Conservation (phyloP, 2,113 vertebrate species). For the Eolophus roseicapilla region DNA sequence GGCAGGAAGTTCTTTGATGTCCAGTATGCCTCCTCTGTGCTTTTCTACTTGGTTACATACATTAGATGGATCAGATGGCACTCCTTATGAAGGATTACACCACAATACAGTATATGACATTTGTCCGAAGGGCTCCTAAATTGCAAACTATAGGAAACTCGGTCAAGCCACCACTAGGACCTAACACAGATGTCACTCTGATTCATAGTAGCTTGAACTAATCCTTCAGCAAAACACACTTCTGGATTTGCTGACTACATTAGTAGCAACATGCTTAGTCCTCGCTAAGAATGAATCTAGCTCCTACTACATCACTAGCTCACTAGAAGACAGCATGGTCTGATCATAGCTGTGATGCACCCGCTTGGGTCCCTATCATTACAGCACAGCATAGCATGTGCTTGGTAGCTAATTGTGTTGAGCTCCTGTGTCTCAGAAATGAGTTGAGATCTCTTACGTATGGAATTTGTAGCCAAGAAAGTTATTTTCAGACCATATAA, state of each 20-base stretch:
- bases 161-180: not conserved
- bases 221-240: not conserved
- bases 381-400: no score
- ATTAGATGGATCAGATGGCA: not conserved
- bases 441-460: not conserved
- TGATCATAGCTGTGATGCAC: fast-evolving
- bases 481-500: not conserved
- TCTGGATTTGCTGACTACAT: not conserved
- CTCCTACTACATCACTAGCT: not conserved
- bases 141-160: not conserved
- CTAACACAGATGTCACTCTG: not conserved
- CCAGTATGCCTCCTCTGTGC: not conserved
- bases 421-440: not conserved
- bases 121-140: not conserved
- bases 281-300: not conserved
- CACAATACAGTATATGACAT: not conserved
- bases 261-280: fast-evolving
- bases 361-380: not conserved
- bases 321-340: not conserved
- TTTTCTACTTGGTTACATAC: fast-evolving
- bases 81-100: not conserved
- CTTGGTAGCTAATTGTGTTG: not conserved
- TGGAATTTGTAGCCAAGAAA: not conserved
- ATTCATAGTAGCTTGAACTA: not conserved
- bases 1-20: not conserved